Base-by-base conservation (phyloP, 2,797 vertebrate species). In the Gymnodraco acuticeps region DNA sequence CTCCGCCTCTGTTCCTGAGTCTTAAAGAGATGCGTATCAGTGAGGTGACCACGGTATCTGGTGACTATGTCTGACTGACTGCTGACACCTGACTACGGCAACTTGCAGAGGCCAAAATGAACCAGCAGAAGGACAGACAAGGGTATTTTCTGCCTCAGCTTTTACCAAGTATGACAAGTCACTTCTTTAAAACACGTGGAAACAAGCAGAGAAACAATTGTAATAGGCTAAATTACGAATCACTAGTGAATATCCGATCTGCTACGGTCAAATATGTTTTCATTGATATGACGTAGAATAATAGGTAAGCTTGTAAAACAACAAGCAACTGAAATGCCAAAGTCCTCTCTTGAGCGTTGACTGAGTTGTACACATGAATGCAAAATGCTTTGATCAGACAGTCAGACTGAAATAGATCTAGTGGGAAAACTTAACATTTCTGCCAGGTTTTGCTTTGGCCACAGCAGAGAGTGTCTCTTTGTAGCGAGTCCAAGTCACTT, bases 91-190 rank as follows among this genome's bases (percentile, higher is more conserved):
- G 89, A 92, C 92, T 78, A 92, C 81, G 78, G 75, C 67, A 65
- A 89, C 85, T 62, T 66, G 87, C 68, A 88, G 75, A 77, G 84
- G 31, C 41, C 80, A 72, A 91, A 91, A 76, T 87, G 83, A 96
- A 94, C 90, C 93, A 92, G 93, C 88, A 91, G 96, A 97, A 97
- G 96, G 97, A 87, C 96, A 95, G 93, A 90, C 95, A 97, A 97
- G 96, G 95, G 94, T 96, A 95, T 82, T 51, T 58, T 59, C 38
- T 51, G 38, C n/a, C 42, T 80, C 1, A 23, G 19, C 27, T 27
- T 46, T 54, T 43, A 48, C 23, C 8, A 47, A 62, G 53, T 70
- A 63, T 41, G 54, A 61, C 50, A 43, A 43, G 68, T 43, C 42
- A 53, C n/a, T 10, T 42, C 19, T 43, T 7, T 17, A 2, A 70